Base-by-base conservation (phyloP, 2,888 invertebrate genomes). In the Pseudoips prasinana region DNA sequence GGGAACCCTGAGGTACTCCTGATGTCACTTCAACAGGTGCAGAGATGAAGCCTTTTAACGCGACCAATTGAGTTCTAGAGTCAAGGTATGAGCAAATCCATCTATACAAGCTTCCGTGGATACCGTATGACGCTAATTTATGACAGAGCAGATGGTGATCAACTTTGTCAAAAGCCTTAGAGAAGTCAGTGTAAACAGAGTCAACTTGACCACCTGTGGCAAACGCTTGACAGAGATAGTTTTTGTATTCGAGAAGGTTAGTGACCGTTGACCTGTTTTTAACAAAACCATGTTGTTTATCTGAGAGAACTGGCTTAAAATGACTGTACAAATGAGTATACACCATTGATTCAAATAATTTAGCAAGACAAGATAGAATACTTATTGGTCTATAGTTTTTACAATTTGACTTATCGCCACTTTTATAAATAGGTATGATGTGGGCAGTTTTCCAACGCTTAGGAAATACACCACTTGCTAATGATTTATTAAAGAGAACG, bases 1-100 rank as follows among this genome's bases (percentile, higher is more conserved):
- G 34, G 0, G 46, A 46, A 0, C 44, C 49, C 22, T 50, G 49
- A 0, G 38, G 43, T 3, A 44, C 44, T 6, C 46, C 44, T 3
- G 38, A 42, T 3, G 29, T 10, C 0, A 39, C 23, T 1, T 7
- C 0, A 3, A 37, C 10, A 8, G 45, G 31, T 3, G 27, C 5
- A 5, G 46, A 44, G 1, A 14, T 3, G 17, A 14, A 29, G 5
- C 41, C 44, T 6, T 30, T 31, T 1, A 37, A 3, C 0, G 33
- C 20, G 3, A 43, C 38, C 3, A 34, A n/a, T 14, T 39, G 39
- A 22, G 8, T 32, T 3, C 39, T 8, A 2, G 33, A 42, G 2
- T 20, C 20, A 2, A 20, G 20, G 7, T 20, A 20, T 2, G 20
- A 20, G 2, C n/a, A 7, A n/a, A 20, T 20, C 20, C 20, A 20